Evolutionary conservation across 2,797 vertebrate species (phyloP), one percentile per base, ranked within the genome.

Genomic region (Sternarchorhynchus goeldii): DNA sequence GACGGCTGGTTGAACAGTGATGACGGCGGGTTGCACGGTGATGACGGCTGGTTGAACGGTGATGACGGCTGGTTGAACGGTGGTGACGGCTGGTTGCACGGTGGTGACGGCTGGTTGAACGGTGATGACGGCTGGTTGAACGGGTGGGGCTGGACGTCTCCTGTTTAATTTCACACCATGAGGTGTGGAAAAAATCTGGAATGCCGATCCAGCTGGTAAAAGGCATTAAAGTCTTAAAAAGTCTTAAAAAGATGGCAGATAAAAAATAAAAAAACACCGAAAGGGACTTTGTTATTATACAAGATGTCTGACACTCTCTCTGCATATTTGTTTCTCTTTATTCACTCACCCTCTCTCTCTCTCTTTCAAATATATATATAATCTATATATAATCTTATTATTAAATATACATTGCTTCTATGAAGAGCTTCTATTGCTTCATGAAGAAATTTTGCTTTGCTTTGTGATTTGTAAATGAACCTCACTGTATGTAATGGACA

Each of bases 101-200:
- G 25, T 25, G 25, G 1, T 25, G 25, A 25, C 25, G 25, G 25
- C 25, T 25, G 25, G 25, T 25, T 25, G 25, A 25, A 25, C 25
- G 25, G 25, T 25, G 25, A 25, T 25, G 25, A 25, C 25, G 25
- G 25, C 25, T 25, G 25, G 25, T 25, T 25, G 25, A 25, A 25
- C 25, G 25, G 25, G 25, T 25, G 25, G 25, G 25, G 25, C 25
- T 25, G 25, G 25, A 25, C 25, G 25, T 25, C 25, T 25, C 25
- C 25, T 25, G 25, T 25, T 25, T 1, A n/a, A 63, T 64, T 65
- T 73, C 57, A 67, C 16, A 32, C 57, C 8, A 29, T 31, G 20
- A 70, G 71, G 65, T 82, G 75, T 64, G 72, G 12, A 77, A 77
- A 25, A 70, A 82, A 55, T 60, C 58, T 62, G 56, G 59, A 79